Percentiles rank a stretch among this genome's conserved stretches.
Conservation (phyloP, 2,797 vertebrate species). For the Crenichthys baileyi region DNA sequence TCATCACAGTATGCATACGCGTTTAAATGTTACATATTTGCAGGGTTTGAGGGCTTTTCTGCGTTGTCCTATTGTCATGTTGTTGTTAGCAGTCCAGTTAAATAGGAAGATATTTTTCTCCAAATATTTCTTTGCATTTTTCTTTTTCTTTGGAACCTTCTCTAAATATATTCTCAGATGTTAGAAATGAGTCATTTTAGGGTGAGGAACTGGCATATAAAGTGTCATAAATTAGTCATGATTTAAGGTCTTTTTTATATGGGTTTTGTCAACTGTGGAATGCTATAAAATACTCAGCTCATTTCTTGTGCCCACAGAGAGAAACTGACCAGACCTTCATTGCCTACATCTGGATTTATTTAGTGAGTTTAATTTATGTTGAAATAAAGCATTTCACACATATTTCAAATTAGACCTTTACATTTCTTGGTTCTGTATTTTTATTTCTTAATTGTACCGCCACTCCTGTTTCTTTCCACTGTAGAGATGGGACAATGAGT, state of each 20-base stretch:
- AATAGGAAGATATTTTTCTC: background rate
- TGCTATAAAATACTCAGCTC: background rate
- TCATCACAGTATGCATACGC: too few relatives aligned
- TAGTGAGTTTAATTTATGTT: constrained; percentile 40
- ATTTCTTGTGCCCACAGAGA: constrained; percentile 39
- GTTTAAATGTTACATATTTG: too few relatives aligned
- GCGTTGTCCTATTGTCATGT: too few relatives aligned
- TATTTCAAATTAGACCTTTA: background rate
- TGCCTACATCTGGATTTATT: constrained; percentile 47
- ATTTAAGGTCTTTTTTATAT: background rate
- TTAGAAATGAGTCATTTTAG: background rate
- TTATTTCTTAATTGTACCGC: background rate
- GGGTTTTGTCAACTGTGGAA: background rate
- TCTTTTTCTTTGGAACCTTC: background rate
- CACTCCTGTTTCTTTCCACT: background rate
- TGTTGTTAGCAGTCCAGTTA: too few relatives aligned
- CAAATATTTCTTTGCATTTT: background rate
- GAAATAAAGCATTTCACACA: background rate
- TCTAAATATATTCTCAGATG: background rate
- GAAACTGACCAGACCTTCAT: constrained; percentile 63
- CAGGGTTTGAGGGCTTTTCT: too few relatives aligned
- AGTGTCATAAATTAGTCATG: background rate
- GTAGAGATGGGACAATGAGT: constrained; percentile 61
- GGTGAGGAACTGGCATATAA: too few relatives aligned
- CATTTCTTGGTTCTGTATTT: background rate